A percentile compares a stretch with the other conserved stretches of the same genome.
Evolutionary conservation across 2,888 invertebrate genomes (phyloP).

Genomic region (Hypomecis punctinalis): DNA sequence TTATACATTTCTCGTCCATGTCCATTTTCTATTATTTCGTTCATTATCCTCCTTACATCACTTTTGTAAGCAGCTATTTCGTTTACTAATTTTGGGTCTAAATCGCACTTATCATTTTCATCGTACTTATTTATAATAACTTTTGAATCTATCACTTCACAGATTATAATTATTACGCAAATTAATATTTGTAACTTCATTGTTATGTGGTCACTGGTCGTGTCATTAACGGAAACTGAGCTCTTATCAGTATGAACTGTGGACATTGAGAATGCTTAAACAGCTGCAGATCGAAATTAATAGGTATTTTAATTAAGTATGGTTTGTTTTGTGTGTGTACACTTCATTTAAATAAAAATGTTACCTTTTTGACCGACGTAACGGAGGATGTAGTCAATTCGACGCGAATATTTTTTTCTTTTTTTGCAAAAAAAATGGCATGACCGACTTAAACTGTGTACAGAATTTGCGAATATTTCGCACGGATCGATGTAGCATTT

Average conservation of each 20-base stretch:
- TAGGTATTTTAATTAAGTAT: too few species aligned
- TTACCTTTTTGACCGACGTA: too few species aligned
- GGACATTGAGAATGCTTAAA: too few species aligned
- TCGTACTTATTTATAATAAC: slow-evolving; percentile 50
- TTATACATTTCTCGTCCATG: slow-evolving; percentile 81
- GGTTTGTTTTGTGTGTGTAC: too few species aligned
- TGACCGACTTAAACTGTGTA: too few species aligned
- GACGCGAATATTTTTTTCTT: too few species aligned
- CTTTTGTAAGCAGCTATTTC: slow-evolving; percentile 85
- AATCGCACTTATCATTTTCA: slow-evolving; percentile 44
- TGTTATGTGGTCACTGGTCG: slow-evolving; percentile 16
- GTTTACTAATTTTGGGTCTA: slow-evolving; percentile 49
- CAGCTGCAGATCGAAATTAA: too few species aligned
- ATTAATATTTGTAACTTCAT: slow-evolving; percentile 32
- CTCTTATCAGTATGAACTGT: slow-evolving; percentile 13
- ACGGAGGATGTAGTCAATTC: too few species aligned
- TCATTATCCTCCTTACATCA: slow-evolving; percentile 75
- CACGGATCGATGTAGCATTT: too few species aligned
- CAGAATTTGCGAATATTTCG: too few species aligned
- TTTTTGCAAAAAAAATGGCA: too few species aligned
- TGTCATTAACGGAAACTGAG: slow-evolving; percentile 23
- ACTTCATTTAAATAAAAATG: too few species aligned
- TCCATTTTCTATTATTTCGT: slow-evolving; percentile 65
- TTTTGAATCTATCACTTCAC: slow-evolving; percentile 41
- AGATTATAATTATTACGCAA: slow-evolving; percentile 29